Evolutionary conservation across 2,888 invertebrate genomes (phyloP).

Genomic region (Heliconius aoede): DNA sequence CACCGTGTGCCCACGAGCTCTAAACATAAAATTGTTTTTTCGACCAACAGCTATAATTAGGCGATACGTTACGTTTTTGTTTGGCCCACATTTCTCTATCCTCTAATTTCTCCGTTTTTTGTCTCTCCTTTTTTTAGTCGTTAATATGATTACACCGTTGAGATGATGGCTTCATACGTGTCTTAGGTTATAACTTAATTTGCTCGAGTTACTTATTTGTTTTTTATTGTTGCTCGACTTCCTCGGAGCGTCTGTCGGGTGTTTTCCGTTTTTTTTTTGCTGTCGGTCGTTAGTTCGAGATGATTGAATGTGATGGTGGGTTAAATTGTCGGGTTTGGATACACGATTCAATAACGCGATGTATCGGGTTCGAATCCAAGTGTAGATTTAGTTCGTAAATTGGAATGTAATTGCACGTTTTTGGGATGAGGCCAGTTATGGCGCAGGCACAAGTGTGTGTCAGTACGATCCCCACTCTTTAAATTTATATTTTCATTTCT

Average conservation of each 20-base stretch:
- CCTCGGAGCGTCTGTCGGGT: constrained; percentile 79
- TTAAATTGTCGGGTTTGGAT: constrained; percentile 67
- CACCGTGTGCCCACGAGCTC: constrained; percentile 69
- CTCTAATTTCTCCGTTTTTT: constrained; percentile 83
- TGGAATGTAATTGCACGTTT: constrained; percentile 63
- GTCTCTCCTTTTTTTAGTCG: constrained; percentile 82
- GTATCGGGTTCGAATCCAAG: constrained; percentile 62
- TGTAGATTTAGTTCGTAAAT: constrained; percentile 67
- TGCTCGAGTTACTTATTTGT: constrained; percentile 80
- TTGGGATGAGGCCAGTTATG: constrained; percentile 42
- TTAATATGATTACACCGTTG: constrained; percentile 84
- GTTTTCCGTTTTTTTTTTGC: constrained; percentile 73
- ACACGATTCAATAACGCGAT: constrained; percentile 57
- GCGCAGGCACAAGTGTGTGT: no score
- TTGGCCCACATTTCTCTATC: constrained; percentile 84
- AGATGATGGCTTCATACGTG: constrained; percentile 84
- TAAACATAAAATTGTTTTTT: constrained; percentile 82
- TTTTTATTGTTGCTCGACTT: constrained; percentile 81
- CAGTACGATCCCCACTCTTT: no score
- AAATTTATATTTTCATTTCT: no score
- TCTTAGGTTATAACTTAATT: constrained; percentile 84
- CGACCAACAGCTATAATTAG: constrained; percentile 82
- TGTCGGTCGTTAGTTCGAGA: constrained; percentile 76
- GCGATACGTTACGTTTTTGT: constrained; percentile 83
- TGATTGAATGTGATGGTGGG: constrained; percentile 81